Conservation (phyloP, 2,888 invertebrate species). For the Teleogryllus oceanicus region DNA sequence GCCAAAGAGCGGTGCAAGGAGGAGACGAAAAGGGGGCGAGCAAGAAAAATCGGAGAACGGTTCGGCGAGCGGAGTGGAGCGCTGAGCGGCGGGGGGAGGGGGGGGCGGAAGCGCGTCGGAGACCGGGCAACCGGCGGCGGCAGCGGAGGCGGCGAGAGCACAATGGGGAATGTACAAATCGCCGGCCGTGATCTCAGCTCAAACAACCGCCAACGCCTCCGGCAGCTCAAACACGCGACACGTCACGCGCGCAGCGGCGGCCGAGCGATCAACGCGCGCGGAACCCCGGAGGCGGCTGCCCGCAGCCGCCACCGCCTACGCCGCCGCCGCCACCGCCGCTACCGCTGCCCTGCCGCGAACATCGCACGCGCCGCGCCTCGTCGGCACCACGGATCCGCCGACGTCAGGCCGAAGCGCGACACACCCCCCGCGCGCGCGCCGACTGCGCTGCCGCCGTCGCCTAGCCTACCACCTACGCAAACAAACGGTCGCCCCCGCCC, state of each 20-base stretch:
- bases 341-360: neutral
- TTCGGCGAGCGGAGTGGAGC: neutral
- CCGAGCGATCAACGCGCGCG: neutral
- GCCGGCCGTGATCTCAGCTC: conserved; percentile 7
- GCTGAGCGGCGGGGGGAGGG: neutral
- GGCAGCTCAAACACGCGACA: neutral
- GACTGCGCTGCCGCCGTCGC: too few species aligned
- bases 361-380: neutral
- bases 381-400: neutral
- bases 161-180: conserved; percentile 9
- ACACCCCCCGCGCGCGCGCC: too few species aligned
- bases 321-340: neutral
- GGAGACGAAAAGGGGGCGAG: neutral
- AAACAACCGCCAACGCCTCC: neutral
- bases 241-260: neutral
- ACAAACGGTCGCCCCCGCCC: too few species aligned
- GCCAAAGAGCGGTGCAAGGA: neutral
- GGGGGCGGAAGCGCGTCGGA: neutral
- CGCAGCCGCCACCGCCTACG: neutral
- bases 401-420: too few species aligned
- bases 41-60: neutral
- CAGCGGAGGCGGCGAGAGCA: neutral
- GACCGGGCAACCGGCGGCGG: neutral
- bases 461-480: too few species aligned
- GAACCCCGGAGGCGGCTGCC: neutral